phyloP scores from a whole-genome alignment of 2,797 vertebrate species.

The Loris lydekkerianus region DNA sequence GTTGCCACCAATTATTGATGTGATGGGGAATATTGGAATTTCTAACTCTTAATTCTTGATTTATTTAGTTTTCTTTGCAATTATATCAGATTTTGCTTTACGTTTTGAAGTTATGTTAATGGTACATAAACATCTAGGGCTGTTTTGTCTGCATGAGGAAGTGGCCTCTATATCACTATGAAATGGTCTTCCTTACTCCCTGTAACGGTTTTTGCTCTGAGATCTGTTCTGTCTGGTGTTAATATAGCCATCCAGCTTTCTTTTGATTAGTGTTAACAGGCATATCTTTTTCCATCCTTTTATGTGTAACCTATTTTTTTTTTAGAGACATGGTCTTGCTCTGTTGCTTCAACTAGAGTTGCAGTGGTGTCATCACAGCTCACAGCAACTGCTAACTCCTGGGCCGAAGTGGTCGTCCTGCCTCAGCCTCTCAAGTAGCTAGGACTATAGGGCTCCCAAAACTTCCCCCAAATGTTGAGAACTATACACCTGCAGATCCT shows the following conservation, averaged over 20 bases:
- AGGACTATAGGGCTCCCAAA: no score
- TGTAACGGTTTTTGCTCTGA: background rate
- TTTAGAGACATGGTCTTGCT: background rate
- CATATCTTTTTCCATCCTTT: conserved; percentile 9
- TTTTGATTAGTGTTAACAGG: background rate
- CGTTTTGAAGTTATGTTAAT: conserved; percentile 14
- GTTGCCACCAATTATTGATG: background rate
- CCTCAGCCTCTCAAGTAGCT: background rate
- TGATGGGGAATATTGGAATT: background rate
- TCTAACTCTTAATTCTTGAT: background rate
- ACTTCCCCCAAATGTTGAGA: background rate
- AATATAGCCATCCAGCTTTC: background rate
- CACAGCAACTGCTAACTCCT: background rate
- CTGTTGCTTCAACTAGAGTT: background rate
- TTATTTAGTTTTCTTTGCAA: background rate
- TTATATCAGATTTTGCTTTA: background rate
- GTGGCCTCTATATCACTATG: background rate
- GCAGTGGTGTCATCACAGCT: background rate
- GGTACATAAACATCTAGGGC: background rate
- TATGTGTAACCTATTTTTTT: background rate
- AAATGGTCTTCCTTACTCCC: background rate
- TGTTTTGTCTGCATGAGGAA: background rate
- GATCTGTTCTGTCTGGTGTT: background rate
- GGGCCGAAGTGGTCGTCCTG: background rate
- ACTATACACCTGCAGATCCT: background rate